Base-by-base conservation (phyloP, 2,113 vertebrate species). In the Theristicus caerulescens region DNA sequence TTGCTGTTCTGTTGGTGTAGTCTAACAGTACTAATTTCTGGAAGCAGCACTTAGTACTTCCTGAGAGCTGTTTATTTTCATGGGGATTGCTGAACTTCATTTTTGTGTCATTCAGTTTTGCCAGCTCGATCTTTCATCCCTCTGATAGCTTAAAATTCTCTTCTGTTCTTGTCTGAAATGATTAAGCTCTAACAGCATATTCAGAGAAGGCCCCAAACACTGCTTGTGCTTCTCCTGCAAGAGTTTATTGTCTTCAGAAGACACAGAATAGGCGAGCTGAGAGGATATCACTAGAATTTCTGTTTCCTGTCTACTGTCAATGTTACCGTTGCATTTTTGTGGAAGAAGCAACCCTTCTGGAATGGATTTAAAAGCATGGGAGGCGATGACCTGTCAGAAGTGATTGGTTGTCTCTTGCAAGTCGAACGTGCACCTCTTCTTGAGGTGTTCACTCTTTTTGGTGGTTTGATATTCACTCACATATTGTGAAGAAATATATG, bases 51-150 rank as follows among this genome's bases (percentile, higher is more conserved):
- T 82, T 55, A 51, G 6, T 36, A 44, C 7, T 85, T 54, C 19
- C 70, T n/a, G n/a, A 78, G 69, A 79, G 36, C 34, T 78, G 22
- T 31, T 82, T 57, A 57, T 91, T 93, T 93, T 85, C 69, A 79
- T 21, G 40, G 47, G 11, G 14, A 57, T 79, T 67, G n/a, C 70
- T 79, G 73, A 90, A 84, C 73, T 88, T 90, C 49, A 40, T 40
- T 76, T 82, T 17, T 29, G 6, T 4, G 12, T 91, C 62, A n/a
- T 67, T 89, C 84, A 73, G 27, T 86, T 83, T 91, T 90, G 36
- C 46, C 65, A 69, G 27, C 18, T 86, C 4, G 1, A 29, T 34
- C 70, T 69, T 86, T 90, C 46, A 34, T 61, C 38, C 34, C 18
- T 89, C 25, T 93, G 51, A 62, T 58, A 82, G 64, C 73, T 84